Evolutionary conservation across 2,113 vertebrate species (phyloP).

Genomic region (Paramisgurnus dabryanus): DNA sequence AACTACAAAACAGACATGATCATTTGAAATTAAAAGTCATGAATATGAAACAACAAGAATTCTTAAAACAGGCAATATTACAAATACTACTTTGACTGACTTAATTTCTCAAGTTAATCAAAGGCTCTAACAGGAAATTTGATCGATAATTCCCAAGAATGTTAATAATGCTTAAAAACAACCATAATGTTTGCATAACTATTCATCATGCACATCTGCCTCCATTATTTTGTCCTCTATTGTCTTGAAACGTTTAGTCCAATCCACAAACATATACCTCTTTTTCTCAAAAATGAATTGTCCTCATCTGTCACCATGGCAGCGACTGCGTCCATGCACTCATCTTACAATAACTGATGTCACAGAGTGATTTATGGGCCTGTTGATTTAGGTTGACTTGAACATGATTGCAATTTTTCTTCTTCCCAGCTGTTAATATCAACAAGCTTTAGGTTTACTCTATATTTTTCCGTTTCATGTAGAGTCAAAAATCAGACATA

Average conservation of each 20-base stretch:
- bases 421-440: constrained; percentile 31
- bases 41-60: too few relatives aligned
- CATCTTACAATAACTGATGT: constrained; percentile 36
- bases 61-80: too few relatives aligned
- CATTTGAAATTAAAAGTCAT: too few relatives aligned
- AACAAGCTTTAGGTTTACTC: constrained; percentile 20
- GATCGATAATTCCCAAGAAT: too few relatives aligned
- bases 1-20: too few relatives aligned
- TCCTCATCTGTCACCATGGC: constrained; percentile 5
- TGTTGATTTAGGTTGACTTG: constrained; percentile 19
- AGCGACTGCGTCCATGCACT: constrained; percentile 26
- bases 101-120: too few relatives aligned
- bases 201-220: neutral
- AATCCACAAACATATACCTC: constrained; percentile 20
- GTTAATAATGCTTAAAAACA: neutral
- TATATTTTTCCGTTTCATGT: neutral
- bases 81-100: too few relatives aligned
- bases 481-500: too few relatives aligned
- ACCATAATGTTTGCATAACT: neutral
- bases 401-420: constrained; percentile 29
- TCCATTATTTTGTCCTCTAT: neutral
- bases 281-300: neutral
- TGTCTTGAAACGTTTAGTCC: constrained; percentile 11
- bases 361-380: constrained; percentile 12
- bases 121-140: too few relatives aligned